A percentile compares a stretch with the other conserved stretches of the same genome.
These are phyloP conservation scores for Idaea aversata DNA, from an alignment of 2,888 invertebrate species.

Conservation along the genomic window DNA sequence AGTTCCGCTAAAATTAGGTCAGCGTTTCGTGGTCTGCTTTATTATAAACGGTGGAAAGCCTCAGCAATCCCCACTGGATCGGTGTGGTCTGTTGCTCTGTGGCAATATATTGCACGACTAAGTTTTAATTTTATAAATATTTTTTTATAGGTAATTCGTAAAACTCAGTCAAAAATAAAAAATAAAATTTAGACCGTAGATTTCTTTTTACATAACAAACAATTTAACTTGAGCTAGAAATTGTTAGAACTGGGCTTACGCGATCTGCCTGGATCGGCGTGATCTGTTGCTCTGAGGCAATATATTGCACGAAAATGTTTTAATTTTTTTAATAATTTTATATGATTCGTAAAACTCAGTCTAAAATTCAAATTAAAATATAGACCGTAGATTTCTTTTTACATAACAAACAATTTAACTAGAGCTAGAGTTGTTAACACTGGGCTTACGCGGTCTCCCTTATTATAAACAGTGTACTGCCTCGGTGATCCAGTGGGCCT, in stretches of 20 bases:
- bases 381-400: background rate
- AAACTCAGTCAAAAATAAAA: background rate
- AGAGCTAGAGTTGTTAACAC: conserved; percentile 3
- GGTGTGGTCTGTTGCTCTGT: too few species aligned
- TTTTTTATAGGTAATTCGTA: background rate
- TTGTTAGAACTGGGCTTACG: background rate
- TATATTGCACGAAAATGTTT: too few species aligned
- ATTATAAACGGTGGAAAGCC: background rate
- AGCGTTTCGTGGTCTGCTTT: background rate
- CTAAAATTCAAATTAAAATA: background rate
- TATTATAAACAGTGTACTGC: conserved; percentile 59
- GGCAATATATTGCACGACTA: too few species aligned
- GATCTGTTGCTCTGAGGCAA: too few species aligned
- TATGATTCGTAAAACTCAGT: background rate
- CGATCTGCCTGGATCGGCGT: background rate
- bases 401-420: conserved; percentile 23
- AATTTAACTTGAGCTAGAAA: background rate
- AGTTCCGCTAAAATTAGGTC: background rate
- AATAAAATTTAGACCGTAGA: too few species aligned
- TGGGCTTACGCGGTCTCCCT: conserved; percentile 21
- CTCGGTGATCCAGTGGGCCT: conserved; percentile 69
- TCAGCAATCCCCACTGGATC: background rate
- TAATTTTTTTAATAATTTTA: background rate
- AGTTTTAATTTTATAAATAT: too few species aligned
- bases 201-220: background rate